Evolutionary conservation across 2,113 vertebrate genomes (phyloP), one percentile per base, ranked within the genome.

Genomic region (Urocolius indicus): DNA sequence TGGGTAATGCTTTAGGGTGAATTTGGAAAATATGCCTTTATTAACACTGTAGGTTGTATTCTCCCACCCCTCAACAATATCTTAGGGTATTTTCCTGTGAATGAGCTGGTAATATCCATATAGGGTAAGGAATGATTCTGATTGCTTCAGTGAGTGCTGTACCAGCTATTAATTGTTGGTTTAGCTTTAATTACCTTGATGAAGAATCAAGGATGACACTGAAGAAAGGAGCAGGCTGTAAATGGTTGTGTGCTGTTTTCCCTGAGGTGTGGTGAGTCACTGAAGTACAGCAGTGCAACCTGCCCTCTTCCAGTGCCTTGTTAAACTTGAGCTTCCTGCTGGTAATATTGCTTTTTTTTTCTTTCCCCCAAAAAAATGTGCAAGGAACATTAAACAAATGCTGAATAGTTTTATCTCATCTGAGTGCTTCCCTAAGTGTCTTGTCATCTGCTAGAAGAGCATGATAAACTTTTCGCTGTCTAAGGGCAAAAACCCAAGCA

Each of bases 291-390:
- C 81, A 67, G 41, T 29, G 22, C 68, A 71, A 36, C 19, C 49
- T 86, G 62, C 73, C 71, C 38, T 67, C 49, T 68, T 82, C 78
- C 76, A 48, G 8, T 58, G 66, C 71, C 43, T 23, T 21, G 8
- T 74, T 51, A 52, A 76, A 52, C 61, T 22, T 48, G 36, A 36
- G 23, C 45, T 72, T 74, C 9, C 1, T 62, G 9, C 3, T 67
- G 63, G 5, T 32, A 59, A 10, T 22, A 7, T 4, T 30, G 5
- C 38, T 41, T 41, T 14, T 27, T 29, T 9, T 49, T 22, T 5
- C 2, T n/a, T n/a, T n/a, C 3, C 4, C 3, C 5, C 0, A 0
- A 5, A 66, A 3, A 29, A 14, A 17, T 65, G 27, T 82, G 8
- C 14, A 67, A 49, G 54, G 46, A 80, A 16, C 63, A 61, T 84